Evolutionary conservation across 2,113 vertebrate species (phyloP).

Genomic region (Seriola dumerili): DNA sequence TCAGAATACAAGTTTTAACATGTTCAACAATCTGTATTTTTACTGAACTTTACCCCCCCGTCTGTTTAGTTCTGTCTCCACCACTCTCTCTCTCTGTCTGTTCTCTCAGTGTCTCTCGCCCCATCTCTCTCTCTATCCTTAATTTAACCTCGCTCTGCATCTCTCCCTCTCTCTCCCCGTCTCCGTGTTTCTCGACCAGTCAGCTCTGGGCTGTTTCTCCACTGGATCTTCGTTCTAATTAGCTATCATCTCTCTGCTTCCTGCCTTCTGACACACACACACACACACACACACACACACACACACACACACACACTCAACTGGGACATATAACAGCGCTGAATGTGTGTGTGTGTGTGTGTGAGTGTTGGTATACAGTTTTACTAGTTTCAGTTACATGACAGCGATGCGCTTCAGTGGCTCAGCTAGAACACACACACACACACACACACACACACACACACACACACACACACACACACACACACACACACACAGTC

Average conservation of each 20-base stretch:
- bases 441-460: conserved; percentile 10
- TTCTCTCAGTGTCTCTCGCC: neutral
- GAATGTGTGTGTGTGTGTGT: conserved; percentile 18
- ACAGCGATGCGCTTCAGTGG: conserved; percentile 47
- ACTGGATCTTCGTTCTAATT: conserved; percentile 67
- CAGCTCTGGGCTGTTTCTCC: conserved; percentile 48
- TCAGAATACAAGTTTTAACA: too few species aligned
- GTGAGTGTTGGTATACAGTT: conserved; percentile 35
- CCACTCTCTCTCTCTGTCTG: neutral
- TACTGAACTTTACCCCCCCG: neutral
- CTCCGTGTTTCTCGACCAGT: conserved; percentile 42
- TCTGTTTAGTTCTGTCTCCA: neutral
- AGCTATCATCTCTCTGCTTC: conserved; percentile 67
- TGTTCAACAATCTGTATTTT: too few species aligned
- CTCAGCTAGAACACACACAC: conserved; percentile 20
- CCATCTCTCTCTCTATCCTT: neutral
- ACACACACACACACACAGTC: neutral
- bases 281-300: conserved; percentile 27
- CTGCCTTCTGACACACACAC: conserved; percentile 54
- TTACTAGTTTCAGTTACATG: conserved; percentile 58
- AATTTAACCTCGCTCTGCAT: conserved; percentile 17
- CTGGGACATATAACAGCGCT: neutral
- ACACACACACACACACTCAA: neutral
- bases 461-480: conserved; percentile 10
- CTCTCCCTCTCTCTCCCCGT: neutral